phyloP scores from a whole-genome alignment of 2,797 vertebrate genomes.

The Sternarchorhynchus goeldii region DNA sequence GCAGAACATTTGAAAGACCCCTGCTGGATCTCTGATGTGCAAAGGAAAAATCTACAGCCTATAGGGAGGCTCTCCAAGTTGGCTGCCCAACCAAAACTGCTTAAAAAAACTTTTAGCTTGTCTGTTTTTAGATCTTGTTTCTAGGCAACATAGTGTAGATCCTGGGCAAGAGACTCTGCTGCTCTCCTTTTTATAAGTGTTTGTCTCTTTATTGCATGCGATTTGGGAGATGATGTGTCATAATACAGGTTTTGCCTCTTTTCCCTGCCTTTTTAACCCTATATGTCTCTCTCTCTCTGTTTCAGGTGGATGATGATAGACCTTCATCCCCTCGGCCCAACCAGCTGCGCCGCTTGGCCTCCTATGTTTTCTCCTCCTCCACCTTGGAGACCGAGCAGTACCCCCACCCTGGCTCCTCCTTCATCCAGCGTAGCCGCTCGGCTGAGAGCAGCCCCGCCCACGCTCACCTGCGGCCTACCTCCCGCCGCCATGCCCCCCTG shows the following conservation, averaged over 20 bases:
- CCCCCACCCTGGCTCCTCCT: constrained; percentile 87
- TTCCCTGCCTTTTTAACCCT: constrained; percentile 7
- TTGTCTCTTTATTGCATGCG: constrained; percentile 52
- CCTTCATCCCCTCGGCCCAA: constrained; percentile 77
- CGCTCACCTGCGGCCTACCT: constrained; percentile 64
- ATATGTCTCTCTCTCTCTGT: constrained; percentile 53
- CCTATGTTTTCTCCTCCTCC: constrained; percentile 98
- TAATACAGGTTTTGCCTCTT: constrained; percentile 25
- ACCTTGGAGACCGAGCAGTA: constrained; percentile 98
- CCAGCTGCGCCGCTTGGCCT: constrained; percentile 97
- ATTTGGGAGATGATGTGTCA: constrained; percentile 37
- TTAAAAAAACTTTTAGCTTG: constrained; percentile 36
- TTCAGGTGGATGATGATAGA: constrained; percentile 85
- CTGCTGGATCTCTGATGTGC: constrained; percentile 19
- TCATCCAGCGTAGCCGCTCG: constrained; percentile 98
- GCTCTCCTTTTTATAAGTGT: constrained; percentile 46
- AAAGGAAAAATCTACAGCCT: constrained; percentile 27
- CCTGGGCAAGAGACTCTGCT: constrained; percentile 36
- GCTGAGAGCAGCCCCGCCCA: constrained; percentile 98
- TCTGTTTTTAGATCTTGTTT: constrained; percentile 40
- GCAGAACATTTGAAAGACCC: background rate
- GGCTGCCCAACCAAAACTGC: constrained; percentile 34
- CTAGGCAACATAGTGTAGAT: constrained; percentile 45
- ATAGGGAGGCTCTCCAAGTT: constrained; percentile 34
- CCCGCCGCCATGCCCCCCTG: constrained; percentile 85